These are phyloP conservation scores for Vireo griseus DNA, from an alignment of 2,797 vertebrate species.

Conservation along the genomic window DNA sequence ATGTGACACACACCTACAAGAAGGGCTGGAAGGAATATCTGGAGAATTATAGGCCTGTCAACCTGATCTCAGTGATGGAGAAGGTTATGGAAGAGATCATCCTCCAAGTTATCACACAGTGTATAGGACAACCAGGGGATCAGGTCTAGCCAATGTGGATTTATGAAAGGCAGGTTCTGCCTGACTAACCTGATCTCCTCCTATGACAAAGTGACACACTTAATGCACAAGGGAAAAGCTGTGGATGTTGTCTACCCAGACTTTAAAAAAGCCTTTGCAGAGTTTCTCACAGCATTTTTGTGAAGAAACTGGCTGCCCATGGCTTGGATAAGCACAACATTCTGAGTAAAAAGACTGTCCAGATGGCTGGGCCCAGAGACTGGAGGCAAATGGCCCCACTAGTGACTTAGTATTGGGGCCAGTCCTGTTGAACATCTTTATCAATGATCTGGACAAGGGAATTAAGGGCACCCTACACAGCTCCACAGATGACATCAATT, in stretches of 20 bases:
- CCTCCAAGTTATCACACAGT: not conserved
- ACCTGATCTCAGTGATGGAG: not conserved
- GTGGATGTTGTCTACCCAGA: not conserved
- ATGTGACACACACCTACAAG: not conserved
- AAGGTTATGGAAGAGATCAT: not conserved
- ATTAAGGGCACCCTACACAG: not conserved
- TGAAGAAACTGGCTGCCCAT: not conserved
- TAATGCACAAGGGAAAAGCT: not conserved
- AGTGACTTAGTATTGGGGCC: not conserved
- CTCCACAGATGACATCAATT: not conserved
- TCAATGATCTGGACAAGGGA: not conserved
- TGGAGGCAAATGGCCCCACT: not conserved
- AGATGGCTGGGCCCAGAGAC: not conserved
- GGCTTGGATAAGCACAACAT: not conserved
- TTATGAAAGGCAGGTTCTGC: not conserved
- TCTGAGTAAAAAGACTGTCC: not conserved
- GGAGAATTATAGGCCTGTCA: not conserved
- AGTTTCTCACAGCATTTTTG: not conserved
- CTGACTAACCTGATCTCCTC: not conserved
- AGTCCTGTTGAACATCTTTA: not conserved
- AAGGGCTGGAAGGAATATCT: not conserved
- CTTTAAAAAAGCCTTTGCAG: not conserved
- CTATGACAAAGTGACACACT: not conserved
- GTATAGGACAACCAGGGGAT: not conserved
- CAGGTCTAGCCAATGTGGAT: rapidly evolving